A percentile compares a stretch with the other conserved stretches of the same genome.
phyloP scores from a whole-genome alignment of 1,140 invertebrate species.

The Drosophila carrolli region DNA sequence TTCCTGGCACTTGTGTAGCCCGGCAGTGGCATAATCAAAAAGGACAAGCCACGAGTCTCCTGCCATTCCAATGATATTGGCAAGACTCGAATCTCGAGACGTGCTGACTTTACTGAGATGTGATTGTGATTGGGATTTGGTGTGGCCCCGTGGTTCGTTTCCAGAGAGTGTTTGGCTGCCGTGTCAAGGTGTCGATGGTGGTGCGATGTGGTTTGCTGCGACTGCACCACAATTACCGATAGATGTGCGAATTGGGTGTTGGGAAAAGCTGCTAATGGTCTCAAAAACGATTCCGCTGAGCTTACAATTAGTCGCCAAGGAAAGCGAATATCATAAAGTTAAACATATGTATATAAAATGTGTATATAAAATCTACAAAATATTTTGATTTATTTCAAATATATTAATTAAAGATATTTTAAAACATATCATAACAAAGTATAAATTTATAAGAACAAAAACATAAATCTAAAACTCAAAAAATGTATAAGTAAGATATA shows the following conservation, averaged over 20 bases:
- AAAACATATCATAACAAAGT: too few species aligned
- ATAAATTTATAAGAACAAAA: too few species aligned
- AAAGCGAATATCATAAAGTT: too few species aligned
- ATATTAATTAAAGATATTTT: too few species aligned
- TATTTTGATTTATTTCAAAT: too few species aligned
- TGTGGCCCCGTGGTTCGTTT: conserved; percentile 7
- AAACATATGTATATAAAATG: too few species aligned
- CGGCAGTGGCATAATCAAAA: conserved; percentile 75
- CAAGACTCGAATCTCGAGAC: conserved; percentile 50
- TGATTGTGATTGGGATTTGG: conserved; percentile 45
- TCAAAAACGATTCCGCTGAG: neutral
- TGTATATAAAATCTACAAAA: too few species aligned
- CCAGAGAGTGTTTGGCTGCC: conserved; percentile 31
- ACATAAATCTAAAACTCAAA: neutral
- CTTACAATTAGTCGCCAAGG: too few species aligned
- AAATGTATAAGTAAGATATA: neutral
- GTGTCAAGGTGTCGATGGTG: conserved; percentile 52
- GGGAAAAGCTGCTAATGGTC: neutral
- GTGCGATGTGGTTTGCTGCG: conserved; percentile 1
- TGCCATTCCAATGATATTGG: conserved; percentile 57
- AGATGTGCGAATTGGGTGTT: conserved; percentile 5
- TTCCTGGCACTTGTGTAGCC: conserved; percentile 24
- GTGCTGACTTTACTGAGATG: conserved; percentile 50
- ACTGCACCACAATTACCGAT: conserved; percentile 11
- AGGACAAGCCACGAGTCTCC: conserved; percentile 55